A percentile compares a stretch with the other conserved stretches of the same genome.
These are phyloP conservation scores for Acronicta leporina DNA, from an alignment of 2,888 invertebrate species.

Conservation along the genomic window DNA sequence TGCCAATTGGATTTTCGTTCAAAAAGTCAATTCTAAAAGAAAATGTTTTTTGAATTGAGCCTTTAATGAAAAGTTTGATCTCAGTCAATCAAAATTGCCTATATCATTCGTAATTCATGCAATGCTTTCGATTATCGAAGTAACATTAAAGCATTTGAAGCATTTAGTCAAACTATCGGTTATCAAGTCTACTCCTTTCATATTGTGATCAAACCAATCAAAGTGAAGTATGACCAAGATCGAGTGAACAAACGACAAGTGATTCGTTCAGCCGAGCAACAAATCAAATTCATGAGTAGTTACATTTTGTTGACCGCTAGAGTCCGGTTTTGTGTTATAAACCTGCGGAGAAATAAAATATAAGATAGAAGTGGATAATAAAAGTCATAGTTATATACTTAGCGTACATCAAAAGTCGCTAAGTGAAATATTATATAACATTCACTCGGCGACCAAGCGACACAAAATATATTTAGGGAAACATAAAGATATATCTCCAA, in stretches of 20 bases:
- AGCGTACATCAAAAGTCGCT: constrained; percentile 73
- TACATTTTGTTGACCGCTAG: constrained; percentile 89
- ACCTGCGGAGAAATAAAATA: constrained; percentile 88
- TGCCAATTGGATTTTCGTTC: constrained; percentile 67
- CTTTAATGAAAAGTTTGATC: constrained; percentile 80
- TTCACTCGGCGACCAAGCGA: constrained; percentile 80
- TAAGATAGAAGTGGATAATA: constrained; percentile 84
- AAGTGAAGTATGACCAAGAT: constrained; percentile 85
- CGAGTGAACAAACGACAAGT: constrained; percentile 83
- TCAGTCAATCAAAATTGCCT: constrained; percentile 61
- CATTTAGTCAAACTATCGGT: constrained; percentile 74
- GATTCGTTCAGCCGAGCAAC: constrained; percentile 86
- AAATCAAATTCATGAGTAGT: constrained; percentile 83
- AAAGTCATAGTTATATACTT: constrained; percentile 69
- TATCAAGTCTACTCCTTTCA: constrained; percentile 79
- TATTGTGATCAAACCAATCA: constrained; percentile 82
- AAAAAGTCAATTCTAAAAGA: constrained; percentile 38
- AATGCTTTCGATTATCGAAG: constrained; percentile 69
- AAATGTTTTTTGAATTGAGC: constrained; percentile 66
- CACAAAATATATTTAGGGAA: constrained; percentile 71
- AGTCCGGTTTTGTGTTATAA: constrained; percentile 89
- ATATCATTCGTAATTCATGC: constrained; percentile 76
- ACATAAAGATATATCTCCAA: constrained; percentile 55
- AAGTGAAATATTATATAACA: constrained; percentile 68
- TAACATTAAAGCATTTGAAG: constrained; percentile 81